phyloP scores from a whole-genome alignment of 2,797 vertebrate genomes.

The Myotis daubentonii region DNA sequence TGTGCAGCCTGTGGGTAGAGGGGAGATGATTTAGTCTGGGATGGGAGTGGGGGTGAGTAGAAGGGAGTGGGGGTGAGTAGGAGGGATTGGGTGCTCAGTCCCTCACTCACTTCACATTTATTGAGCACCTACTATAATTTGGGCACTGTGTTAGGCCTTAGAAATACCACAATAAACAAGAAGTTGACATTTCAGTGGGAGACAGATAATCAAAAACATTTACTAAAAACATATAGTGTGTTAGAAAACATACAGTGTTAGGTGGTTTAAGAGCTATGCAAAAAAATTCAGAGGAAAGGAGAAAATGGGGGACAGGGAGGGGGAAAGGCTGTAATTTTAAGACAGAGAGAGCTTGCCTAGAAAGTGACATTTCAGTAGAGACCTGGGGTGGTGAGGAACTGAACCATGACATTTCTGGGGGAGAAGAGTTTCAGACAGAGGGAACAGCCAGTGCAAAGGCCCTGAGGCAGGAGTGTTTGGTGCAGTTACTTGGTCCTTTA shows the following conservation, averaged over 20 bases:
- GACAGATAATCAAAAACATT: not conserved
- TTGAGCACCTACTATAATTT: not conserved
- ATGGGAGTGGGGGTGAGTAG: not conserved
- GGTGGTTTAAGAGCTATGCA: not conserved
- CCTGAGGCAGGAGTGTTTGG: not conserved
- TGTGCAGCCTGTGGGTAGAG: not conserved
- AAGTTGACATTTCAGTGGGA: not conserved
- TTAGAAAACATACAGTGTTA: not conserved
- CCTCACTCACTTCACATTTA: not conserved
- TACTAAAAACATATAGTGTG: not conserved
- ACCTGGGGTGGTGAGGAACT: not conserved
- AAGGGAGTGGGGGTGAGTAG: not conserved
- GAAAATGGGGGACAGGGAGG: not conserved
- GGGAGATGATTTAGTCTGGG: not conserved
- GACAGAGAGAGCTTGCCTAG: not conserved
- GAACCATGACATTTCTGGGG: not conserved
- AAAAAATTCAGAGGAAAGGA: not conserved
- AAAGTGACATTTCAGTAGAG: not conserved
- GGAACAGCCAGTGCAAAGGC: not conserved
- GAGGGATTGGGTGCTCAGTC: not conserved
- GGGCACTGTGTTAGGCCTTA: not conserved
- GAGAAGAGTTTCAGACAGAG: not conserved
- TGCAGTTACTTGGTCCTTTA: not conserved
- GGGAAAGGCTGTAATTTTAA: not conserved
- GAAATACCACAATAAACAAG: not conserved